These are phyloP conservation scores for Xenopus tropicalis DNA, from an alignment of 2,113 vertebrate species.

Conservation along the genomic window DNA sequence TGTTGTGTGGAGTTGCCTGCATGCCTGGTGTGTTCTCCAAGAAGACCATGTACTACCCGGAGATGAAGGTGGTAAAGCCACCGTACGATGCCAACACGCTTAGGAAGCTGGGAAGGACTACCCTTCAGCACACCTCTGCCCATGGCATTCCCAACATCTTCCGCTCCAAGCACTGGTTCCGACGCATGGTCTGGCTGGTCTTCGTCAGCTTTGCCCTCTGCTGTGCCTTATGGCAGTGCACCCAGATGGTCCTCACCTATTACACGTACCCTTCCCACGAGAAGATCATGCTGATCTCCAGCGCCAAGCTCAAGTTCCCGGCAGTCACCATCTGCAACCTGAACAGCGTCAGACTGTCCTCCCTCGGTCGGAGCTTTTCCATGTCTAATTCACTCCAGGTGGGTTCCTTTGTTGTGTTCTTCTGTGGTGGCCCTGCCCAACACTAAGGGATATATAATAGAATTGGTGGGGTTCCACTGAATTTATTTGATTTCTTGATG, in stretches of 20 bases:
- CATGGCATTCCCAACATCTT: slow-evolving; percentile 49
- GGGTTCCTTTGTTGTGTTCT: neutral
- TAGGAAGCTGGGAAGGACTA: slow-evolving; percentile 19
- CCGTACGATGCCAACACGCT: neutral
- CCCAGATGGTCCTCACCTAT: slow-evolving; percentile 45
- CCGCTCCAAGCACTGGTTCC: slow-evolving; percentile 47
- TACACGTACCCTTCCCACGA: slow-evolving; percentile 49
- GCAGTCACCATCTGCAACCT: slow-evolving; percentile 50
- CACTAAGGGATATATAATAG: neutral
- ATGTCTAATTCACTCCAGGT: slow-evolving; percentile 44
- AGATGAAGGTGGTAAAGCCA: slow-evolving; percentile 20
- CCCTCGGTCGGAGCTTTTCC: slow-evolving; percentile 30
- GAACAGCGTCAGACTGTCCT: slow-evolving; percentile 42
- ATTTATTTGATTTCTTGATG: neutral
- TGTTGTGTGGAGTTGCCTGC: neutral
- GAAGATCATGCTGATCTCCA: slow-evolving; percentile 48
- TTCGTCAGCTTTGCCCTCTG: slow-evolving; percentile 45
- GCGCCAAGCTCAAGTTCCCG: slow-evolving; percentile 45
- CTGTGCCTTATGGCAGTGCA: slow-evolving; percentile 51
- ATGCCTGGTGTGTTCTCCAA: neutral
- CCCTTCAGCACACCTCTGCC: slow-evolving; percentile 44
- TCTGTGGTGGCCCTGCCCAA: neutral
- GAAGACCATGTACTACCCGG: slow-evolving; percentile 21
- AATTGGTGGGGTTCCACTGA: neutral
- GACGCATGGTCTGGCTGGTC: slow-evolving; percentile 37